These are phyloP conservation scores for Acridotheres tristis DNA, from an alignment of 2,797 vertebrate genomes.

Conservation along the genomic window DNA sequence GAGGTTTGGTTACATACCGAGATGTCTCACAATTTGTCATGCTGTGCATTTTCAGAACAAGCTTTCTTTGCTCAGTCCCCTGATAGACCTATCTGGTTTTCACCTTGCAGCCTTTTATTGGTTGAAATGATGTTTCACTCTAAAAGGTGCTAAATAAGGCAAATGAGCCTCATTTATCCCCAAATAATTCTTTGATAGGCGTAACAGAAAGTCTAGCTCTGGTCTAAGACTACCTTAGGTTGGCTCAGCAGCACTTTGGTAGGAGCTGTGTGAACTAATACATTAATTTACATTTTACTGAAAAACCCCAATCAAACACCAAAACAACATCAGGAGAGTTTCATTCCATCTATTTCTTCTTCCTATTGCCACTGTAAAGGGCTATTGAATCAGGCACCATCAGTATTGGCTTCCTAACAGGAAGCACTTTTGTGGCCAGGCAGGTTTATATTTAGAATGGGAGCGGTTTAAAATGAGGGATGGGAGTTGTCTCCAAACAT, in stretches of 20 bases:
- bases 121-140: neutral
- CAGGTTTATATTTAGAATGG: constrained; percentile 26
- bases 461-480: neutral
- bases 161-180: neutral
- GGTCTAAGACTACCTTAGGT: neutral
- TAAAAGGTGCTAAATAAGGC: neutral
- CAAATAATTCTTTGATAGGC: neutral
- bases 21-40: rapidly evolving
- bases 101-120: neutral
- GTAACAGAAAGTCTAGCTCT: neutral
- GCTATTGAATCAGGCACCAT: neutral
- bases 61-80: neutral
- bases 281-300: neutral
- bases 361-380: neutral
- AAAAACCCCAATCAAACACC: rapidly evolving
- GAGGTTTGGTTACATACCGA: neutral
- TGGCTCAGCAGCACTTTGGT: neutral
- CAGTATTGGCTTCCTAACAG: neutral
- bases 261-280: neutral
- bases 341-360: neutral
- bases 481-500: neutral
- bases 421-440: neutral
- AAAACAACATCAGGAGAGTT: neutral
- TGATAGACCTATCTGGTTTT: neutral
- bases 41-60: neutral